These are phyloP conservation scores for Hylaeus anthracinus DNA, from an alignment of 1,140 invertebrate species.

Conservation along the genomic window DNA sequence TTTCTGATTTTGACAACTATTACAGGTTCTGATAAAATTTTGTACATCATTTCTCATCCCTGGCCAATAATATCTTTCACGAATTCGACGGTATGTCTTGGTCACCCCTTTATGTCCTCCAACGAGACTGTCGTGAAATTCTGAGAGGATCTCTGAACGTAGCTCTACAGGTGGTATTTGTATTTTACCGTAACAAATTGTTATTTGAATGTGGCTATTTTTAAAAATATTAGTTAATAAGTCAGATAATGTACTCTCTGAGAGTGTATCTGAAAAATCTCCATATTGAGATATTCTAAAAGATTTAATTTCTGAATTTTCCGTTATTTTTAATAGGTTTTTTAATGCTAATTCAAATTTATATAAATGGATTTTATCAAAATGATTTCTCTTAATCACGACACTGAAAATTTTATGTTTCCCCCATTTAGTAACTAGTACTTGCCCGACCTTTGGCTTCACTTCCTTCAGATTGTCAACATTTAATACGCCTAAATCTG, in stretches of 20 bases:
- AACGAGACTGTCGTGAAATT: not conserved
- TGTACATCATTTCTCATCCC: not conserved
- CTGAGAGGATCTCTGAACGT: not conserved
- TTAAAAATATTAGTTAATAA: not conserved
- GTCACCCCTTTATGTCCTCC: conserved; percentile 11
- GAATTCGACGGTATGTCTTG: not conserved
- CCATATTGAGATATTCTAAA: not conserved
- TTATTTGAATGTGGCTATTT: not conserved
- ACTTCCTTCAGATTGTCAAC: not conserved
- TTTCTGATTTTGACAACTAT: too few species aligned
- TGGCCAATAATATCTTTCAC: not conserved
- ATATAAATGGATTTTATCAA: not conserved
- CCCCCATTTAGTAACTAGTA: not conserved
- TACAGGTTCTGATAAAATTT: not conserved
- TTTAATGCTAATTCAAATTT: not conserved
- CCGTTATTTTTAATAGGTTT: not conserved
- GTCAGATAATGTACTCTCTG: not conserved
- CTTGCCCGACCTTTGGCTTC: not conserved
- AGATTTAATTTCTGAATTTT: not conserved
- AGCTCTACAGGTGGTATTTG: not conserved
- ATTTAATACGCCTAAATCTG: not conserved
- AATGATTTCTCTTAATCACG: not conserved
- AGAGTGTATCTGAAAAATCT: not conserved
- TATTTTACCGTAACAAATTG: not conserved
- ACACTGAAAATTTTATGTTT: conserved; percentile 5